Conservation (phyloP, 2,113 vertebrate genomes). For the Ctenomys sociabilis region DNA sequence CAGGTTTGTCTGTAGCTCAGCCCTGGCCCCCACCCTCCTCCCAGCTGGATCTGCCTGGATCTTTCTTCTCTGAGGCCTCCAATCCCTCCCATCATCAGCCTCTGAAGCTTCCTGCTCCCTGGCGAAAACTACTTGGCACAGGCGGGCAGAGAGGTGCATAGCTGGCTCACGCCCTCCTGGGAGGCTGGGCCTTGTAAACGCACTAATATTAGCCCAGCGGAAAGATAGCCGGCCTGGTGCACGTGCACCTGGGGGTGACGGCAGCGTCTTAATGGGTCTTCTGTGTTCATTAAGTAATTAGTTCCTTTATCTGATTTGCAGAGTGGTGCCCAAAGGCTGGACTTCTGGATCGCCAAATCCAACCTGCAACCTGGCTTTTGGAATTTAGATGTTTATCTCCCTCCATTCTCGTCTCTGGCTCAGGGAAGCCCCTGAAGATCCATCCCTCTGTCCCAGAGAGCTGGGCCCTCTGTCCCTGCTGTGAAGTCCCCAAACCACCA, state of each 20-base stretch:
- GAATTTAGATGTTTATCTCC: constrained; percentile 50
- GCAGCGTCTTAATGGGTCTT: constrained; percentile 46
- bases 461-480: neutral
- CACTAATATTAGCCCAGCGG: neutral
- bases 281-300: constrained; percentile 78
- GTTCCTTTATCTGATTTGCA: constrained; percentile 76
- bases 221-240: neutral
- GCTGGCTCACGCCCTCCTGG: neutral
- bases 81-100: neutral
- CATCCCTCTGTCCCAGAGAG: neutral
- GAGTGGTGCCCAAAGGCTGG: constrained; percentile 69
- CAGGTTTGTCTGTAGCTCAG: neutral
- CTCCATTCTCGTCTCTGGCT: neutral
- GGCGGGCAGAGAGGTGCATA: neutral
- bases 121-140: neutral
- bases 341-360: neutral
- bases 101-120: neutral
- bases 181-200: neutral
- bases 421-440: neutral
- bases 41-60: neutral
- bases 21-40: neutral
- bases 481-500: neutral
- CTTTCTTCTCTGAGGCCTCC: neutral
- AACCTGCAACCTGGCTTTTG: neutral
- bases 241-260: neutral